A percentile compares a stretch with the other conserved stretches of the same genome.
Conservation (phyloP, 2,888 invertebrate genomes). For the Brachyptera putata region DNA sequence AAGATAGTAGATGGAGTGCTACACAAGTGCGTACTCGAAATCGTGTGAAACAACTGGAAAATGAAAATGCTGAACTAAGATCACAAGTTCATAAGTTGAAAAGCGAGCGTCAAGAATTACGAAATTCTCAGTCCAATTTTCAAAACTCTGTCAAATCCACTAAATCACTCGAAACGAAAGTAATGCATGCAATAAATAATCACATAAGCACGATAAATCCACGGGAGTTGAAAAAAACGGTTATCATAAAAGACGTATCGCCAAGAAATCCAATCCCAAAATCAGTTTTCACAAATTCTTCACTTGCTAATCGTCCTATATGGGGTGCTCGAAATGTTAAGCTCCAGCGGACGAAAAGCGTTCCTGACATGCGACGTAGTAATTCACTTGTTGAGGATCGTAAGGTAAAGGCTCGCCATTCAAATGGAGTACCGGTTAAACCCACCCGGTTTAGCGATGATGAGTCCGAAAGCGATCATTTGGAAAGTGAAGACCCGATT, state of each 20-base stretch:
- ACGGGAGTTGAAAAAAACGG: constrained; percentile 26
- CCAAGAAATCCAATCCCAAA: not conserved
- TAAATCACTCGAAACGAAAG: constrained; percentile 61
- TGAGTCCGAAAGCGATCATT: not conserved
- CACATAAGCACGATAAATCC: constrained; percentile 33
- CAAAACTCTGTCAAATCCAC: constrained; percentile 19
- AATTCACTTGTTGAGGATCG: too few species aligned
- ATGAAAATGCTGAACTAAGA: constrained; percentile 61
- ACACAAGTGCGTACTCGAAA: constrained; percentile 68
- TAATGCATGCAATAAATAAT: constrained; percentile 71
- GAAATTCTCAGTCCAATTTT: constrained; percentile 35
- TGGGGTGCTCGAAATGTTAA: not conserved
- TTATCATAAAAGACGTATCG: too few species aligned
- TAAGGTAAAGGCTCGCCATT: too few species aligned
- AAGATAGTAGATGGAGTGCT: constrained; percentile 68
- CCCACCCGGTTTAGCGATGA: too few species aligned
- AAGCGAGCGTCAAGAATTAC: constrained; percentile 61
- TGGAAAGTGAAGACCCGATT: not conserved
- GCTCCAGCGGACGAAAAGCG: constrained; percentile 1
- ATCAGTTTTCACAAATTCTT: not conserved
- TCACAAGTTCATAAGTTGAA: constrained; percentile 63
- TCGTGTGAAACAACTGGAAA: constrained; percentile 67
- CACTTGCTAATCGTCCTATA: not conserved
- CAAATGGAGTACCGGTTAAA: too few species aligned
- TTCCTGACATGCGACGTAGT: constrained; percentile 1